Evolutionary conservation across 1,140 invertebrate species (phyloP).

Genomic region (Ceratina calcarata): DNA sequence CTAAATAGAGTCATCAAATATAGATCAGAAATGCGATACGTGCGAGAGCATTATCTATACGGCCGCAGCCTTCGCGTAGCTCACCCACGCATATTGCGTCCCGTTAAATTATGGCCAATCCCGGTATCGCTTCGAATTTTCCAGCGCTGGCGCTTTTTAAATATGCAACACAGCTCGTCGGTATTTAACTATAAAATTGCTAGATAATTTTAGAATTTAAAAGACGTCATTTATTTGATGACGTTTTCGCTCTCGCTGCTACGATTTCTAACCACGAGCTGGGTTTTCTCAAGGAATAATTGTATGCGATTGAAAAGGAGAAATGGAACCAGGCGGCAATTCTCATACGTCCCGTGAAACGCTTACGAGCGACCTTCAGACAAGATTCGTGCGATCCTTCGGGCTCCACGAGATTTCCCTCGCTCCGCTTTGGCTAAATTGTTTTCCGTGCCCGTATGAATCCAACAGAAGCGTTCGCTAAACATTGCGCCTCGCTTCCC

Average conservation of each 20-base stretch:
- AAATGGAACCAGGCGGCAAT: background rate
- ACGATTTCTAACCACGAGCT: too few relatives aligned
- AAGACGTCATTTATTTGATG: too few relatives aligned
- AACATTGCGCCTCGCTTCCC: constrained; percentile 3
- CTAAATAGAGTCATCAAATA: constrained; percentile 68
- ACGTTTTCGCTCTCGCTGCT: too few relatives aligned
- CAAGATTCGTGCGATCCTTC: background rate
- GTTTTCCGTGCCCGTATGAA: constrained; percentile 12
- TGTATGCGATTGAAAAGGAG: constrained; percentile 33
- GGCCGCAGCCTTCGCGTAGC: constrained; percentile 30
- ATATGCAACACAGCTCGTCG: too few relatives aligned
- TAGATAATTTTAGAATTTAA: too few relatives aligned
- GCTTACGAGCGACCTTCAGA: constrained; percentile 2
- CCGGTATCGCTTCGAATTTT: background rate
- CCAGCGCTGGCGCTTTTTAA: too few relatives aligned
- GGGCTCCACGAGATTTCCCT: background rate
- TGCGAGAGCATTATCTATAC: constrained; percentile 60
- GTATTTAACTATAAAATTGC: too few relatives aligned
- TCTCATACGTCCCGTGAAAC: constrained; percentile 10
- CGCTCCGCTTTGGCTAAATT: too few relatives aligned
- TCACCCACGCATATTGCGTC: constrained; percentile 24
- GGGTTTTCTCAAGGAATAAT: background rate
- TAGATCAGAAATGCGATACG: constrained; percentile 63
- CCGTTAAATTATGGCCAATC: constrained; percentile 40
- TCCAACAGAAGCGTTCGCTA: background rate